These are phyloP conservation scores for Ahaetulla prasina DNA, from an alignment of 2,113 vertebrate genomes.

Conservation along the genomic window DNA sequence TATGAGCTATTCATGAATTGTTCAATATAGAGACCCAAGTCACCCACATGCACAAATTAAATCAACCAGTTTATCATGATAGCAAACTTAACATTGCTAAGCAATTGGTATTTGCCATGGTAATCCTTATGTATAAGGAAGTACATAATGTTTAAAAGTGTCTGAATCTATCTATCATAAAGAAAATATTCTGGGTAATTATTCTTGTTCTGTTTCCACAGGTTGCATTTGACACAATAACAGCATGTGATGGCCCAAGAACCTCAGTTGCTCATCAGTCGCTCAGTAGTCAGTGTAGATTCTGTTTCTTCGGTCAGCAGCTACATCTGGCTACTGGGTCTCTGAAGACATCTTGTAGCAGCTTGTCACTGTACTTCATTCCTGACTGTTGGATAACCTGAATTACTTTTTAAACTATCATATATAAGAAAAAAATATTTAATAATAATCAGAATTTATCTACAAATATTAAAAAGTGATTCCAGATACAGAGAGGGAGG, in stretches of 20 bases:
- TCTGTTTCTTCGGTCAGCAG: constrained; percentile 95
- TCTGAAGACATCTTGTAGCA: constrained; percentile 81
- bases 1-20: neutral
- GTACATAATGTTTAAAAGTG: neutral
- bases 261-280: constrained; percentile 70
- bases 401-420: constrained; percentile 58
- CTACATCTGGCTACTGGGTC: constrained; percentile 99
- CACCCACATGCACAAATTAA: neutral
- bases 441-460: constrained; percentile 17
- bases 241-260: constrained; percentile 29
- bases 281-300: constrained; percentile 99
- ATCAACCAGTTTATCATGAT: neutral
- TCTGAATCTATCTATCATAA: neutral
- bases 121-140: neutral
- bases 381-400: constrained; percentile 51
- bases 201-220: constrained; percentile 59
- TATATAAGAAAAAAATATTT: constrained; percentile 28
- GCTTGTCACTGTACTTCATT: constrained; percentile 56
- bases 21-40: neutral
- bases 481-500: neutral
- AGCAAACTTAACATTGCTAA: neutral
- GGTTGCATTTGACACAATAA: constrained; percentile 40
- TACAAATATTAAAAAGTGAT: neutral
- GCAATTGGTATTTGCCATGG: neutral
- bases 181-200: constrained; percentile 30